phyloP scores from a whole-genome alignment of 2,113 vertebrate genomes.

The Corythornis vintsioides region DNA sequence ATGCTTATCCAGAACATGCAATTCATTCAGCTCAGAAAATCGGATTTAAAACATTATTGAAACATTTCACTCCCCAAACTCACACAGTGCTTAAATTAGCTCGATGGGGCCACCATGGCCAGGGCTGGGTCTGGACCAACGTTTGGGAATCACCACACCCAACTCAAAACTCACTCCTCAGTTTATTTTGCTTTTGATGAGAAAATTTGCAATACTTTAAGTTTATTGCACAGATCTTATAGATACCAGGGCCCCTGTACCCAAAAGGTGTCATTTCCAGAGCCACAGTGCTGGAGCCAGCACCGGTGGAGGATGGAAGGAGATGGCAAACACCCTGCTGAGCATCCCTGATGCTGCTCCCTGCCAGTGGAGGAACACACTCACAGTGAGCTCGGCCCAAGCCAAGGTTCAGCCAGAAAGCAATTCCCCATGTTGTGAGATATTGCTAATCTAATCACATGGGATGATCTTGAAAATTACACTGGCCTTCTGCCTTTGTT shows the following conservation, averaged over 20 bases:
- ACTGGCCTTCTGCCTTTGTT: not conserved
- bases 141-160: rapidly evolving
- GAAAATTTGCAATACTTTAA: not conserved
- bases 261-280: rapidly evolving
- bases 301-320: not conserved
- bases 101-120: rapidly evolving
- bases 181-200: not conserved
- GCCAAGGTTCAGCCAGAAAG: not conserved
- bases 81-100: rapidly evolving
- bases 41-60: not conserved
- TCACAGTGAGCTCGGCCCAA: not conserved
- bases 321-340: rapidly evolving
- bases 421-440: not conserved
- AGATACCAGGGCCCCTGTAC: not conserved
- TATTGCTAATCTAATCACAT: constrained; percentile 35
- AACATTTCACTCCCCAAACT: not conserved
- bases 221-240: not conserved
- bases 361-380: not conserved
- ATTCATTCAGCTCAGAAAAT: not conserved
- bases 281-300: not conserved
- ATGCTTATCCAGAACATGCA: not conserved
- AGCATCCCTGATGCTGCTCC: not conserved
- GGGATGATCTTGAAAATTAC: not conserved
- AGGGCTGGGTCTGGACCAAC: not conserved
- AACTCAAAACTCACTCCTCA: not conserved